Conservation (phyloP, 53 echinoderm and acorn worm genomes). For the Zoroaster sp. region DNA sequence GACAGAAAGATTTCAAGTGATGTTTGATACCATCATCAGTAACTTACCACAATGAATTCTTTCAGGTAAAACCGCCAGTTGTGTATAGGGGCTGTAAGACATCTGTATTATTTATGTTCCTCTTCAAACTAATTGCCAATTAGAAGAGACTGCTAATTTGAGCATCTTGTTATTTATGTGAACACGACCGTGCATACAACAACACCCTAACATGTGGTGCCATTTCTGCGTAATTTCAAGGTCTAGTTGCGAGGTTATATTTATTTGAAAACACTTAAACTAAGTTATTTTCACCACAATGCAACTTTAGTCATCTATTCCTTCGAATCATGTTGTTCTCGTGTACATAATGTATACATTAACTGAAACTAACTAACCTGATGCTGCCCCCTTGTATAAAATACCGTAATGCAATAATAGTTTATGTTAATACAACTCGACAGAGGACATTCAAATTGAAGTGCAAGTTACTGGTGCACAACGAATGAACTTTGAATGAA, state of each 20-base stretch:
- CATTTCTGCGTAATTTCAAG: neutral
- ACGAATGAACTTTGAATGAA: neutral
- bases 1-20: no score
- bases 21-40: no score
- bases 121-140: no score
- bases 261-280: neutral
- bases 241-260: neutral
- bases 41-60: no score
- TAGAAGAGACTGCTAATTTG: no score
- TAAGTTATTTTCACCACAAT: neutral
- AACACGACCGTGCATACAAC: no score
- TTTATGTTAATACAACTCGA: neutral
- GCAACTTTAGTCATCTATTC: neutral
- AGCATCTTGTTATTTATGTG: no score
- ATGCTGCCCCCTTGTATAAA: neutral
- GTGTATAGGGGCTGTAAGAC: no score
- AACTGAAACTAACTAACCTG: no score
- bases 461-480: neutral
- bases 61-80: no score
- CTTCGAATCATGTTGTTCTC: neutral
- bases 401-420: neutral
- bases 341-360: neutral
- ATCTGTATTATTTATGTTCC: no score
- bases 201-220: neutral
- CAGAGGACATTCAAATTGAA: neutral